Evolutionary conservation across 64 coral and sea anemone species (phyloP).

Genomic region (Pachyseris speciosa): DNA sequence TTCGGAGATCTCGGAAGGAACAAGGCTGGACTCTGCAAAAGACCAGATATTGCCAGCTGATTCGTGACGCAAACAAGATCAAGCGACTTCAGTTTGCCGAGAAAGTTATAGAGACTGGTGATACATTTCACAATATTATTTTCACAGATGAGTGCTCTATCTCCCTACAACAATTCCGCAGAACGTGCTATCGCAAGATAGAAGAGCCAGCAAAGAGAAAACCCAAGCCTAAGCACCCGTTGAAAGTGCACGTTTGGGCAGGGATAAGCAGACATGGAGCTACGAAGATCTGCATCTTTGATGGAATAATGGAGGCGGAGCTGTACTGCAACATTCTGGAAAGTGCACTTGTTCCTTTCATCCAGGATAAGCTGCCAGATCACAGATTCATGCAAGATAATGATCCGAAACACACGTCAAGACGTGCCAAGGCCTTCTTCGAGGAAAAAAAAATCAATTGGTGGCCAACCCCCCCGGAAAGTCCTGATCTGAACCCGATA

Average conservation of each 20-base stretch:
- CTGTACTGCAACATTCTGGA: slow-evolving; percentile 1
- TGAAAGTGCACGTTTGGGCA: slow-evolving; percentile 8
- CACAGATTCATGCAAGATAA: too few relatives aligned
- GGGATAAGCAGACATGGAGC: neutral
- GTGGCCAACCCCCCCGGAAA: too few relatives aligned
- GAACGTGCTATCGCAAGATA: neutral
- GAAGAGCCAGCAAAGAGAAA: neutral
- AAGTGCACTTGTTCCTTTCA: neutral
- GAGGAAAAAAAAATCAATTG: too few relatives aligned
- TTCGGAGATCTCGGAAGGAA: neutral
- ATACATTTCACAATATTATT: neutral
- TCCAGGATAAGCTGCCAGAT: too few relatives aligned
- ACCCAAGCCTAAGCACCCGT: neutral
- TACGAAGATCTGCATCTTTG: slow-evolving; percentile 6
- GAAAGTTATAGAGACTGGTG: neutral
- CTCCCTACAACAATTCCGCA: neutral
- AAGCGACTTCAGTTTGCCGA: slow-evolving; percentile 13
- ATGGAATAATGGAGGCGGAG: neutral
- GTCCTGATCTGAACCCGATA: too few relatives aligned
- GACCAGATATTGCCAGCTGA: slow-evolving; percentile 6
- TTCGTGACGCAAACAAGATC: neutral
- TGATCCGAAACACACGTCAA: too few relatives aligned
- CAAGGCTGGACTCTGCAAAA: slow-evolving; percentile 3
- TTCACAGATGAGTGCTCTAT: slow-evolving; percentile 1
- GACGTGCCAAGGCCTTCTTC: too few relatives aligned